Evolutionary conservation across 2,888 invertebrate species (phyloP).

Genomic region (Conus canariensis): DNA sequence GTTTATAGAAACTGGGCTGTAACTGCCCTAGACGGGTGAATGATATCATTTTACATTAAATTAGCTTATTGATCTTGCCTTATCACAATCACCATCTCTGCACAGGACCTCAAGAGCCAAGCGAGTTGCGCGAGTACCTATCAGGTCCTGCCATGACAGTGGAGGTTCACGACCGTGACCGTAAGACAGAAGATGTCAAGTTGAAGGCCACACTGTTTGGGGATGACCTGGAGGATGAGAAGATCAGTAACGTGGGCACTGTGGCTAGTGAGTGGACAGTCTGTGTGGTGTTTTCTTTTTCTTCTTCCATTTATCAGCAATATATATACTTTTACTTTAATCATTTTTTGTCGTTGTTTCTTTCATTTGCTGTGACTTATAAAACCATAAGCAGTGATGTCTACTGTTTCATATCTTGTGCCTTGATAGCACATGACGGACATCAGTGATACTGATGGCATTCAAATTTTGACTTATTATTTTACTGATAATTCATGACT

Average conservation of each 20-base stretch:
- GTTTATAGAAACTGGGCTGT: too few species aligned
- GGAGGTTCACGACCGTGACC: slow-evolving; percentile 77
- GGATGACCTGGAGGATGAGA: slow-evolving; percentile 77
- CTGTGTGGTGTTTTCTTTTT: neutral
- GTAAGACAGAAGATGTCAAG: slow-evolving; percentile 68
- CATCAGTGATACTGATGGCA: too few species aligned
- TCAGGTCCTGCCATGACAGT: slow-evolving; percentile 75
- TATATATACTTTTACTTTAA: too few species aligned
- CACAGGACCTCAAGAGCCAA: slow-evolving; percentile 70
- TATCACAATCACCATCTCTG: neutral
- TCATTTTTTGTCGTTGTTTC: neutral
- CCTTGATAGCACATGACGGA: too few species aligned
- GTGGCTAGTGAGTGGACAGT: slow-evolving; percentile 71
- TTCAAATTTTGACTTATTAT: too few species aligned
- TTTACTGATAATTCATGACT: too few species aligned
- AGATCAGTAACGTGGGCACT: slow-evolving; percentile 77
- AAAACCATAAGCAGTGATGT: neutral
- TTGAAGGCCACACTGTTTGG: slow-evolving; percentile 76
- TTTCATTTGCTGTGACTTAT: neutral
- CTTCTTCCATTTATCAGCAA: neutral
- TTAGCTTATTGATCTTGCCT: too few species aligned
- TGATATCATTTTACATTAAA: too few species aligned
- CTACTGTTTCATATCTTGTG: neutral
- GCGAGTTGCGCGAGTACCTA: slow-evolving; percentile 74
- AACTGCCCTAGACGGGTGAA: too few species aligned